A percentile compares a stretch with the other conserved stretches of the same genome.
Conservation (phyloP, 2,797 vertebrate genomes). For the Amazona finschi region DNA sequence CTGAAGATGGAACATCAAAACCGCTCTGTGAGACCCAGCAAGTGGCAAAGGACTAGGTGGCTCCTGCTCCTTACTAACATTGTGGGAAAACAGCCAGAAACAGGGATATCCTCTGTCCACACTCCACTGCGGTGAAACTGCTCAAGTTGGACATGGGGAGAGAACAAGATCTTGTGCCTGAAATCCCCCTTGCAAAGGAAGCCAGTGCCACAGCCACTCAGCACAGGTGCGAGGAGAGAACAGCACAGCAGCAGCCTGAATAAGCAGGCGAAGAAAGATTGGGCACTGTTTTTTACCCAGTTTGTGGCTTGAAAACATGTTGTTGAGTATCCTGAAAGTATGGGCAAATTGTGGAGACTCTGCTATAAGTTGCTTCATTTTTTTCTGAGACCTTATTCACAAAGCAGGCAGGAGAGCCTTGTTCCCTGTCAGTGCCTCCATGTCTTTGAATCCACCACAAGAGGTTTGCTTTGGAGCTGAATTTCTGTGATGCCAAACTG, state of each 20-base stretch:
- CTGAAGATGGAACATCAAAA: neutral
- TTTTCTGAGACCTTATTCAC: neutral
- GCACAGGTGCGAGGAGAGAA: neutral
- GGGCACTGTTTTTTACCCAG: neutral
- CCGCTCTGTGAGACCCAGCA: neutral
- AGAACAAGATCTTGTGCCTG: neutral
- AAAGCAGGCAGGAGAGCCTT: neutral
- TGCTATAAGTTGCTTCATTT: neutral
- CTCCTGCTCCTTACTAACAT: neutral
- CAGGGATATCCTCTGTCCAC: neutral
- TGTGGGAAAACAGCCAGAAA: neutral
- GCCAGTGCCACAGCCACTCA: rapidly evolving
- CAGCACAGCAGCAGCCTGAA: neutral
- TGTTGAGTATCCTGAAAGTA: neutral
- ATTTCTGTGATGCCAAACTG: neutral
- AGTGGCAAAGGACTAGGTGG: neutral
- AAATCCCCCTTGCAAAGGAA: neutral
- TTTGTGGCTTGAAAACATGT: neutral
- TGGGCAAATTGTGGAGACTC: neutral
- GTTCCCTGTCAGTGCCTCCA: neutral
- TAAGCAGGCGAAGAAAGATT: neutral
- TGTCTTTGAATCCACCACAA: neutral
- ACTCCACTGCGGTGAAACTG: neutral
- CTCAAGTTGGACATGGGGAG: neutral
- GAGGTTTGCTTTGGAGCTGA: neutral